Base-by-base conservation (phyloP, 1,140 invertebrate species). In the Pseudomyrmex dendroicus region DNA sequence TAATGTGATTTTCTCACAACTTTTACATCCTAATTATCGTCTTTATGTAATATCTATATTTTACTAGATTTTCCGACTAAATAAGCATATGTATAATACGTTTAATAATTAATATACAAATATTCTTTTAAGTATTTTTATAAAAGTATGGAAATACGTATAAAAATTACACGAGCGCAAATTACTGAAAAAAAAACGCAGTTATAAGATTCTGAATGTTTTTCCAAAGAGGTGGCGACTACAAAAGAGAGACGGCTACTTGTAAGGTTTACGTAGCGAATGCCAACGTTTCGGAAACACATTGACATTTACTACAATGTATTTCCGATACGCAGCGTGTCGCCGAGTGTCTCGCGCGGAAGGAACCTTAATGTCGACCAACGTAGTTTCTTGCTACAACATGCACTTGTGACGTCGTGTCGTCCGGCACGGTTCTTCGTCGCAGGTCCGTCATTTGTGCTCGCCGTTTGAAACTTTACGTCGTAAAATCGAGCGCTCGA, bases 401-500 rank as follows among this genome's bases (percentile, higher is more conserved):
- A 17, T 54, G 73, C 46, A 74, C 54, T 67, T 64, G 17, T 67
- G 48, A 78, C 73, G 73, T 78, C 46, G 52, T 67, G 52, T 59
- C 46, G 62, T 66, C 61, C 73, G 44, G 66, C 12, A 67, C 17
- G 62, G 73, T 72, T 84, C 82, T 89, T 89, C 83, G 80, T 85
- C 82, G 86, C 73, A 86, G 90, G 78, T 90, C 84, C 82, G 89
- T 91, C 89, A 90, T 91, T 91, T 90, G 89, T 48, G 82, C 78
- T 62, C 74, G 83, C 85, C 73, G 83, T 90, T 90, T 77, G 82
- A 86, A 92, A 91, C 84, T 90, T 91, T 86, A 52, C 17, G 76
- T 89, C 91, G 85, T 92, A 91, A 91, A 92, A 92, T 91, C 86
- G 25, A 90, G 91, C 84, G 90, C 85, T 88, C 84, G 64, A 88